Conservation (phyloP, 2,797 vertebrate genomes). For the Pelochelys cantorii region DNA sequence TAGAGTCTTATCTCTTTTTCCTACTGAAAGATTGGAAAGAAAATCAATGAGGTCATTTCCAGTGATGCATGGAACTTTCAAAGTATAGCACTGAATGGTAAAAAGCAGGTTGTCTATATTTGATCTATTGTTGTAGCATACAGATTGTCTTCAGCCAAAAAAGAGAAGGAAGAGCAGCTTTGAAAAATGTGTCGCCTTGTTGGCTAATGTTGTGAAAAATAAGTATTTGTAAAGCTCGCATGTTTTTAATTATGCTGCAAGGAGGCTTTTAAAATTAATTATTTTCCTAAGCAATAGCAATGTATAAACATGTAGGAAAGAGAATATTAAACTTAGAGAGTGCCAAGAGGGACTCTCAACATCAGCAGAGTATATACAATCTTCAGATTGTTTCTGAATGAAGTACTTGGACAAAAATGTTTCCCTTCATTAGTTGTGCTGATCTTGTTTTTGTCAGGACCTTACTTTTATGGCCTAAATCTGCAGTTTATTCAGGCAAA, state of each 20-base stretch:
- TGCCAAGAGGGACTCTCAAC: not conserved
- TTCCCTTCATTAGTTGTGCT: not conserved
- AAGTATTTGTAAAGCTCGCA: not conserved
- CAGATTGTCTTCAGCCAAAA: not conserved
- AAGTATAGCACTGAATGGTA: constrained; percentile 33
- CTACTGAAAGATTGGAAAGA: not conserved
- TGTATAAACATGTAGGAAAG: fast-evolving
- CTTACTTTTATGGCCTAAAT: fast-evolving
- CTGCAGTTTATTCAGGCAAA: not conserved
- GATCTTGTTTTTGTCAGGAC: not conserved
- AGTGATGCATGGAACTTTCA: constrained; percentile 25
- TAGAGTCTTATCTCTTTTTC: not conserved
- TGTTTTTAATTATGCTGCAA: not conserved
- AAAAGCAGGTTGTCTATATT: constrained; percentile 26
- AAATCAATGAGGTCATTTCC: constrained; percentile 28
- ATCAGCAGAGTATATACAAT: not conserved
- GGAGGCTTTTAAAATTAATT: not conserved
- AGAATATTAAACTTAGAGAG: not conserved
- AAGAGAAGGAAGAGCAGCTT: not conserved
- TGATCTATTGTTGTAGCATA: not conserved
- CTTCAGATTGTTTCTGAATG: not conserved
- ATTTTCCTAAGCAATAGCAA: not conserved
- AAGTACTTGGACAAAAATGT: not conserved
- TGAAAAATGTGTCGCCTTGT: not conserved
- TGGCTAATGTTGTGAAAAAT: not conserved